These are phyloP conservation scores for Harpegnathos saltator DNA, from an alignment of 1,140 invertebrate species.

Conservation along the genomic window DNA sequence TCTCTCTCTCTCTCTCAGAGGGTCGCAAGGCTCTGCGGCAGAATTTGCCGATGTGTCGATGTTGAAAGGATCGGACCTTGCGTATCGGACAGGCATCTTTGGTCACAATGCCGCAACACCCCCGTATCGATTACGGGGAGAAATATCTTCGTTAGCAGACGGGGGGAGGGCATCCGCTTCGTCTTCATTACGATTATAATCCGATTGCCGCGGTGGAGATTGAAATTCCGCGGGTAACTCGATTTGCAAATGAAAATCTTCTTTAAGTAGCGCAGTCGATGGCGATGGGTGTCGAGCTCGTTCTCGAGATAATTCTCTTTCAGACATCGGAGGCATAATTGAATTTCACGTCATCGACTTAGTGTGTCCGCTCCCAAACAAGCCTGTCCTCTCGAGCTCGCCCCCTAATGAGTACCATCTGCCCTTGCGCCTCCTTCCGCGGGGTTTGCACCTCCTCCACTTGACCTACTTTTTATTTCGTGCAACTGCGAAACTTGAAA, in stretches of 20 bases:
- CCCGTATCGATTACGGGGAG: conserved; percentile 20
- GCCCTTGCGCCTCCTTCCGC: conserved; percentile 17
- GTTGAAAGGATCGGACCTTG: too few relatives aligned
- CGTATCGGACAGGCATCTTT: too few relatives aligned
- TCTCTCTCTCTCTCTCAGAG: too few relatives aligned
- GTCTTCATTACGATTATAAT: conserved; percentile 46
- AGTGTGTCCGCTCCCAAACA: conserved; percentile 42
- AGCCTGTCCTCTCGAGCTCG: conserved; percentile 21
- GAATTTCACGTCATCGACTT: conserved; percentile 60
- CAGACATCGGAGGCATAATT: conserved; percentile 56
- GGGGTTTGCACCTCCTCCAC: neutral
- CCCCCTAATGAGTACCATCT: conserved; percentile 46
- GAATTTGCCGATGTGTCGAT: too few relatives aligned
- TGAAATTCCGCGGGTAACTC: conserved; percentile 53
- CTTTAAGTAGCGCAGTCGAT: conserved; percentile 41
- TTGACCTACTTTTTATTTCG: conserved; percentile 45
- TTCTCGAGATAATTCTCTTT: conserved; percentile 56
- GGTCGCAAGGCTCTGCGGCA: too few relatives aligned
- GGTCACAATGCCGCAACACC: neutral
- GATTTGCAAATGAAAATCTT: conserved; percentile 57
- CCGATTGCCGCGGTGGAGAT: conserved; percentile 50
- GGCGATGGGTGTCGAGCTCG: conserved; percentile 52
- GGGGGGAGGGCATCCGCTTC: neutral
- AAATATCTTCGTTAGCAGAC: conserved; percentile 42
- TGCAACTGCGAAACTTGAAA: conserved; percentile 12